Base-by-base conservation (phyloP, 2,113 vertebrate species). In the Corythoichthys intestinalis region DNA sequence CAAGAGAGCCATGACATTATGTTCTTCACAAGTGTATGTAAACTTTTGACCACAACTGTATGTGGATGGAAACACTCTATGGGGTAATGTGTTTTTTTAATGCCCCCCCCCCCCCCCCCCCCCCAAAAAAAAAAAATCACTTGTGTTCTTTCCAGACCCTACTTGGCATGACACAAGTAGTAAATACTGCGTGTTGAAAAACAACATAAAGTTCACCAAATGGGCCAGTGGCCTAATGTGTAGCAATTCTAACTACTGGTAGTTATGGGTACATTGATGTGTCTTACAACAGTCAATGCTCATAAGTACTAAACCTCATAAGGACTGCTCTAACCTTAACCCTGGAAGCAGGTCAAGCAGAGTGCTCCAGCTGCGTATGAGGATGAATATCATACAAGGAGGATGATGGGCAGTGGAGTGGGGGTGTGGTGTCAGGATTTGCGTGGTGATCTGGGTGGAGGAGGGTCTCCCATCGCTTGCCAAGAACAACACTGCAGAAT, bases 301-400 rank as follows among this genome's bases (percentile, higher is more conserved):
- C 77, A 83, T 82, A 77, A 76, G 71, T 57, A 71, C 73, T 82
- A 44, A 44, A 44, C 41, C 41, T 44, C 41, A 44, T 44, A 44
- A 44, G 41, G 41, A 44, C 41, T 44, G 5, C 41, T 44, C 41
- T n/a, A n/a, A n/a, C n/a, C n/a, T n/a, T 44, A 44, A 44, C 41
- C 41, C 65, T 81, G 79, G 81, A 73, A 74, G 72, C 72, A 79
- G 90, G 90, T 91, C 90, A 91, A 81, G 64, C 71, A 83, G 80
- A 90, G 87, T 85, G 81, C 87, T 91, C 83, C 88, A 91, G 86
- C 87, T 89, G 87, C 82, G 79, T 78, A 77, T 1, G 66, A 83
- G 76, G 80, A 89, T 90, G 78, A 87, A 87, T 84, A 76, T 74
- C n/a, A 46, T 73, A 69, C 72, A 75, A 56, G 66, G 58, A 78